These are phyloP conservation scores for Altica lythri DNA, from an alignment of 2,888 invertebrate genomes.

Conservation along the genomic window DNA sequence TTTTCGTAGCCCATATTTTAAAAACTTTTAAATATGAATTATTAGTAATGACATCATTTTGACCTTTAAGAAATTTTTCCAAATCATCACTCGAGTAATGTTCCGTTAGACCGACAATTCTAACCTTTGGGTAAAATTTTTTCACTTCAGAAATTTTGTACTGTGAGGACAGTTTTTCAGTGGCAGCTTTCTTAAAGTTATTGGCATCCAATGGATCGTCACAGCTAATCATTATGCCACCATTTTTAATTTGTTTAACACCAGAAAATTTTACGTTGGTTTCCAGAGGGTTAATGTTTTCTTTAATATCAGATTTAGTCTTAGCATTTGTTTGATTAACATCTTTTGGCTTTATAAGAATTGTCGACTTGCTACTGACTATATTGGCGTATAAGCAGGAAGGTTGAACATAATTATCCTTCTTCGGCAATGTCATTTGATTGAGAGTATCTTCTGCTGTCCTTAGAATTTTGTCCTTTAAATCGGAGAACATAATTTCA, in stretches of 20 bases:
- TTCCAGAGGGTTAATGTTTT: too few species aligned
- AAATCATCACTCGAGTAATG: slow-evolving; percentile 11
- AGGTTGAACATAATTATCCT: too few species aligned
- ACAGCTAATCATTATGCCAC: too few species aligned
- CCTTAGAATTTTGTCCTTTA: background rate
- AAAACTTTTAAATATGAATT: background rate
- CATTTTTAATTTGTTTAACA: background rate
- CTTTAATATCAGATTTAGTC: too few species aligned
- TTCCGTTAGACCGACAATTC: slow-evolving; percentile 17
- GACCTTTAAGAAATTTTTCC: background rate
- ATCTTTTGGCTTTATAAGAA: too few species aligned
- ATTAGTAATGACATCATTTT: slow-evolving; percentile 11
- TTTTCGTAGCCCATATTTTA: slow-evolving; percentile 11
- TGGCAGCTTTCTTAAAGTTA: slow-evolving; percentile 10
- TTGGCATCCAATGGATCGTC: too few species aligned
- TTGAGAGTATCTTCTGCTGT: background rate
- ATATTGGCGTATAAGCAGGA: too few species aligned
- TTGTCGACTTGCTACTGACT: too few species aligned
- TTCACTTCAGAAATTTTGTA: slow-evolving; percentile 12
- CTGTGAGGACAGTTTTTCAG: slow-evolving; percentile 7
- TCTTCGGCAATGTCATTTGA: too few species aligned
- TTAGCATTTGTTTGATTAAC: too few species aligned
- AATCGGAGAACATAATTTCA: background rate
- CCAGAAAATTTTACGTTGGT: background rate
- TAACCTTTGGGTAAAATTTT: slow-evolving; percentile 6